Base-by-base conservation (phyloP, 92 coral and sea anemone species). In the Virgularia gustaviana region DNA sequence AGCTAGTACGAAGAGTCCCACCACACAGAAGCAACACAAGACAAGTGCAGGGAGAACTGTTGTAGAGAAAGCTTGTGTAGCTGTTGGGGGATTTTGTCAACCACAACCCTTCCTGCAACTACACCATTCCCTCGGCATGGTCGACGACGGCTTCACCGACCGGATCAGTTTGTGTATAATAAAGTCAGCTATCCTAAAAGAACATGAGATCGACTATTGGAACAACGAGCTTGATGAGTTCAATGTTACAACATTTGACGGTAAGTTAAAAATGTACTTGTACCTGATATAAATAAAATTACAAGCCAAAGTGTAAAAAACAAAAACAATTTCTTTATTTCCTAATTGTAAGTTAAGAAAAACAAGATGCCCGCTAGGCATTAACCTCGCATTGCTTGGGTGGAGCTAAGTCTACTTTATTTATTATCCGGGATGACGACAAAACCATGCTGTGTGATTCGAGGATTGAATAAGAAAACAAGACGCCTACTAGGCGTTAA, bases 11-110 rank as follows among this genome's bases (percentile, higher is more conserved):
- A 57, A 57, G 22, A 57, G 63, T 57, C 63, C 63, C 24, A 32
- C 10, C 10, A 25, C 20, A 53, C 12, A 20, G 51, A 43, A 43
- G 51, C 19, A 53, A 32, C 32, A 19, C 16, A 19, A 28, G 6
- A 19, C 12, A 9, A 19, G 18, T 19, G 35, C 19, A 9, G 35
- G 63, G 35, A 57, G 63, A 57, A 57, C 63, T 24, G 63, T 57
- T 7, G 35, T 57, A 11, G 36, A 57, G 9, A 57, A 57, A 57
- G 30, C 34, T 6, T 57, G 63, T 19, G 30, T 57, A 36, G 63
- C 63, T 2, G 63, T 57, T 2, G 63, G 63, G 12, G 63, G 63
- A 57, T 57, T 57, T 5, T 57, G 63, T 57, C 63, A 57, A 57
- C 63, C 63, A 5, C 63, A 57, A 36, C 63, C 36, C 19, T 57